Base-by-base conservation (phyloP, 2,797 vertebrate genomes). In the Anomalospiza imberbis region DNA sequence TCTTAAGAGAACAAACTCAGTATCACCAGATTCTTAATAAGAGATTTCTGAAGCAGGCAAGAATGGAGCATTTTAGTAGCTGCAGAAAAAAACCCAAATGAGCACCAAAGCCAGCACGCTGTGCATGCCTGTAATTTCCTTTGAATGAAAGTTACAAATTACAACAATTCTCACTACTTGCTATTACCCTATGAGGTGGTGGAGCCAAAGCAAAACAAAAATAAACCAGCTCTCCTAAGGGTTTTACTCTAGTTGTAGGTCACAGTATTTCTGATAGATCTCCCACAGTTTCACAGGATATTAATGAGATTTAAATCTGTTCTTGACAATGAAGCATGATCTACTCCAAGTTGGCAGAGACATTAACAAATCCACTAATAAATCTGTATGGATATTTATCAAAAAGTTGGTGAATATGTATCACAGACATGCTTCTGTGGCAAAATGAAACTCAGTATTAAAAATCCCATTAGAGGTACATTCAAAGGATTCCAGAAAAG, bases 11-110 rank as follows among this genome's bases (percentile, higher is more conserved):
- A 26, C 9, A 66, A 71, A 36, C 10, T 80, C 29, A 2, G 4
- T 36, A 57, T 25, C 34, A 71, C 12, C 32, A 53, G 20, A 36
- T 53, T 16, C 47, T 68, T 80, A 47, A 51, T 38, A 55, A 17
- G 16, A 22, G 6, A 48, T 83, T 88, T 83, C 60, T 80, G 38
- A 66, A 65, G 28, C 4, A 73, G 13, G 17, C 6, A 65, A 63
- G 26, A 79, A 44, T 19, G 9, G 13, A 76, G 6, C 4, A 17
- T 31, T 38, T 63, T 26, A 73, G 17, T 17, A 76, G 2, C 7
- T 78, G 5, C 9, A 21, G 4, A 15, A 15, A 47, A 68, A 47
- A 68, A 3, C 1, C 9, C 2, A 36, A 47, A 6, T 0, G 5
- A 55, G 3, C 18, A 51, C 15, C 24, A 38, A 71, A 74, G 20